A percentile compares a stretch with the other conserved stretches of the same genome.
phyloP scores from a whole-genome alignment of 2,113 vertebrate genomes.

The Plecotus auritus region DNA sequence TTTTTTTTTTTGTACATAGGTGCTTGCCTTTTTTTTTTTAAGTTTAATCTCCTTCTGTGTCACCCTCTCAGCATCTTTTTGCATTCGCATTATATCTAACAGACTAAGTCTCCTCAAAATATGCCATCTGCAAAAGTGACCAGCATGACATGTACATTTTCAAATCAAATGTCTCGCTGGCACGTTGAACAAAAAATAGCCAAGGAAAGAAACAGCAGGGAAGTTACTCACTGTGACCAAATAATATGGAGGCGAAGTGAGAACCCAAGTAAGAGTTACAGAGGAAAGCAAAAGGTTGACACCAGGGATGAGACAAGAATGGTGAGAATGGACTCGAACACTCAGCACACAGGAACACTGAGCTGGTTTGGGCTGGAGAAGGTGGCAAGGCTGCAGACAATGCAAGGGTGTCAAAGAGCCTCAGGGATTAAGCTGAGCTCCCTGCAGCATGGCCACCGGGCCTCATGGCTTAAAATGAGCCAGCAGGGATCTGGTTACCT shows the following conservation, averaged over 20 bases:
- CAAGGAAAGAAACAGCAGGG: neutral
- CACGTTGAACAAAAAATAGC: neutral
- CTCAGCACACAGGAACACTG: neutral
- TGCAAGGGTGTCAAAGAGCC: neutral
- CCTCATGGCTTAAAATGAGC: neutral
- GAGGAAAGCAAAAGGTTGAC: neutral
- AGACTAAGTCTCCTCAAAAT: neutral
- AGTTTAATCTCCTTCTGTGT: neutral
- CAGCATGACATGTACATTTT: neutral
- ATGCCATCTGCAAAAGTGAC: conserved; percentile 11
- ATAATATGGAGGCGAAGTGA: neutral
- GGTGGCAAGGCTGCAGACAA: neutral
- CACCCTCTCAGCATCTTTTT: neutral
- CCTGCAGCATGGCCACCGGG: too few species aligned
- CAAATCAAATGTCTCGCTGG: neutral
- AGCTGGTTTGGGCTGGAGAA: neutral
- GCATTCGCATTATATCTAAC: neutral
- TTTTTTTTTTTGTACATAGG: neutral
- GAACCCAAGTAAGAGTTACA: neutral
- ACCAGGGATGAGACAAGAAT: neutral
- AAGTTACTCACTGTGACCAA: neutral
- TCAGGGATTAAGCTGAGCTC: neutral
- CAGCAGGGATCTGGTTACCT: neutral
- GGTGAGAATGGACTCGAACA: too few species aligned
- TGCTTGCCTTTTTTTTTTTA: neutral